Evolutionary conservation across 2,113 vertebrate species (phyloP), one percentile per base, ranked within the genome.

Genomic region (Rhinichthys klamathensis): DNA sequence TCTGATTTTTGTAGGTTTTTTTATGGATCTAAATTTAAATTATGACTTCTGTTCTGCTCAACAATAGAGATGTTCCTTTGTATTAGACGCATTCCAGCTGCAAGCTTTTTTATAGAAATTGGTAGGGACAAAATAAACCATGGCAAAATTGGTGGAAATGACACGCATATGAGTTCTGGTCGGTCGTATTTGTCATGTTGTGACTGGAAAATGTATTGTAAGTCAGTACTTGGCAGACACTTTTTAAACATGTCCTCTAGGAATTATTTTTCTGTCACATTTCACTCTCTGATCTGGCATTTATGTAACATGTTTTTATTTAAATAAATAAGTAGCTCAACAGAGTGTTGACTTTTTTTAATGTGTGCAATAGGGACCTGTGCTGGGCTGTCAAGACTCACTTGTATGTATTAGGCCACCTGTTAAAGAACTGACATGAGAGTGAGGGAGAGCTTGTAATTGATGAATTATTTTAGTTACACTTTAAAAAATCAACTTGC

Each of bases 331-430:
- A 79, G 85, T 63, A 72, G 61, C 79, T 63, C 60, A 63, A 85
- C 10, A 38, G 54, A 74, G 82, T 85, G 79, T 83, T 63, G 77
- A 85, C 80, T 58, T 75, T 77, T 75, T 85, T 46, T 63, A 56
- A 32, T 73, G 58, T 54, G 73, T 56, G 82, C 63, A 35, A 61
- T 8, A n/a, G 51, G 61, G 77, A 75, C 27, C 44, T 73, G 51
- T 63, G 54, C 32, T 11, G 13, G 10, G 60, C 38, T 51, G 38
- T 76, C 70, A 82, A 9, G 18, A 21, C 27, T 78, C 76, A 78
- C 23, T n/a, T 78, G 51, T 58, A 10, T n/a, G 54, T 27, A 41
- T 41, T 61, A 65, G 56, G 23, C 21, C 27, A 35, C 35, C 82
- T 60, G 63, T 46, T 67, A 46, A 77, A 16, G 13, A 70, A 73